These are phyloP conservation scores for Sarcophaga bullata DNA, from an alignment of 1,140 invertebrate species.

Conservation along the genomic window DNA sequence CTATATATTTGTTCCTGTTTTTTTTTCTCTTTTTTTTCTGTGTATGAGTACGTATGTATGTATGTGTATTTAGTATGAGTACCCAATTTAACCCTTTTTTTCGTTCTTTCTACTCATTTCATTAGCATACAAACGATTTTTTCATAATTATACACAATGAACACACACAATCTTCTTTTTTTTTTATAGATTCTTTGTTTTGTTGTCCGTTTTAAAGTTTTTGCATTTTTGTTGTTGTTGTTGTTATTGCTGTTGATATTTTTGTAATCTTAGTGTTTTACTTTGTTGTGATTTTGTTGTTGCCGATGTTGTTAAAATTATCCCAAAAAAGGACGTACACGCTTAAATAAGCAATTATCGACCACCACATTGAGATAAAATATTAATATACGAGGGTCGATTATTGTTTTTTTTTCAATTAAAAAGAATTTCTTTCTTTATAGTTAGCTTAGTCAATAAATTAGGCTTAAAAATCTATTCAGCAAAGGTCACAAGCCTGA, in stretches of 20 bases:
- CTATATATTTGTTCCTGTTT: no score
- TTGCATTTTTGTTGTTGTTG: conserved; percentile 5
- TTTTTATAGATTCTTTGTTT: conserved; percentile 7
- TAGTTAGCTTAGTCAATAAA: no score
- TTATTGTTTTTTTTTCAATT: neutral
- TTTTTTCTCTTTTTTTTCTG: no score
- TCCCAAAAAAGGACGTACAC: conserved; percentile 31
- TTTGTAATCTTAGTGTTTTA: neutral
- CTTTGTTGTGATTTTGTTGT: conserved; percentile 2
- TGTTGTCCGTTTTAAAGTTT: conserved; percentile 20
- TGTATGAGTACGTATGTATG: neutral
- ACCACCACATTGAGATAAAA: conserved; percentile 24
- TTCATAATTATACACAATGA: conserved; percentile 25
- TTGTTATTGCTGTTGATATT: neutral
- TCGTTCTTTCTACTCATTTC: neutral
- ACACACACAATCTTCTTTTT: no score
- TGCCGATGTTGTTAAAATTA: neutral
- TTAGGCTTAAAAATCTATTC: no score
- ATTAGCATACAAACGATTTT: conserved; percentile 13
- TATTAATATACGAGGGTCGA: neutral
- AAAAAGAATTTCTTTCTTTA: no score
- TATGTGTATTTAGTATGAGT: conserved; percentile 9
- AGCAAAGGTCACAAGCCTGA: no score
- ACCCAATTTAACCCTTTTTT: conserved; percentile 25
- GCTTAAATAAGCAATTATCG: conserved; percentile 36